Percentiles rank a stretch among this genome's conserved stretches.
These are phyloP conservation scores for Tyrophagus putrescentiae DNA, from an alignment of 1,140 invertebrate species.

Conservation along the genomic window DNA sequence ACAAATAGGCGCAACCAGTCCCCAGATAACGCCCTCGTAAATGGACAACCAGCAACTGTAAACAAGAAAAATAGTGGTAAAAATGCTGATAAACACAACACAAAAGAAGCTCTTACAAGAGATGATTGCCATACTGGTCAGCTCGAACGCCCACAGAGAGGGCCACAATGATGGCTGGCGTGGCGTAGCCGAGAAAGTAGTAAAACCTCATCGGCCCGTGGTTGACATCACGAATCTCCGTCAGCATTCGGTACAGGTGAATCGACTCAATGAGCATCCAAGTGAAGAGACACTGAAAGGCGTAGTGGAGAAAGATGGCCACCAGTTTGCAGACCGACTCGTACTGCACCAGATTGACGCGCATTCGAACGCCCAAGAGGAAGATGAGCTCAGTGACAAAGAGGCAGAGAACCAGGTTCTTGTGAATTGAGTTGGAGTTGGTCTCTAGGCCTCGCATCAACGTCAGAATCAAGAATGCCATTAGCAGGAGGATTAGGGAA, in stretches of 20 bases:
- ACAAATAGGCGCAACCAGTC: conserved; percentile 67
- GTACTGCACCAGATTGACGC: conserved; percentile 47
- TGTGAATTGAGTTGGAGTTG: conserved; percentile 85
- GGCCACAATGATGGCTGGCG: conserved; percentile 77
- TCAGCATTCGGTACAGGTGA: conserved; percentile 83
- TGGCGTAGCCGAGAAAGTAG: conserved; percentile 83
- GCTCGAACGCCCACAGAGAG: conserved; percentile 76
- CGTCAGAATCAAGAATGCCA: conserved; percentile 51
- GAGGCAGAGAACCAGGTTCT: conserved; percentile 74
- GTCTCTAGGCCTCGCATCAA: conserved; percentile 60
- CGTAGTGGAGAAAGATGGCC: conserved; percentile 80
- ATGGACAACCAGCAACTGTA: conserved; percentile 82
- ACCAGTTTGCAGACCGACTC: conserved; percentile 71
- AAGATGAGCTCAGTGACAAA: conserved; percentile 71
- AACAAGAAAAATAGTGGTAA: conserved; percentile 27
- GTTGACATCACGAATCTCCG: conserved; percentile 88
- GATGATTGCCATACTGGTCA: conserved; percentile 84
- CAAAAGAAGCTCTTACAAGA: conserved; percentile 56
- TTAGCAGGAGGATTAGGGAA: conserved; percentile 52
- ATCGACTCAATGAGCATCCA: conserved; percentile 83
- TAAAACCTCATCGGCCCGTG: conserved; percentile 86
- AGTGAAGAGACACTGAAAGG: conserved; percentile 69
- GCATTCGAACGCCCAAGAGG: conserved; percentile 63
- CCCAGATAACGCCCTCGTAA: conserved; percentile 79
- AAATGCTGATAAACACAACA: conserved; percentile 7